Evolutionary conservation across 2,113 vertebrate species (phyloP).

Genomic region (Dipodomys spectabilis): DNA sequence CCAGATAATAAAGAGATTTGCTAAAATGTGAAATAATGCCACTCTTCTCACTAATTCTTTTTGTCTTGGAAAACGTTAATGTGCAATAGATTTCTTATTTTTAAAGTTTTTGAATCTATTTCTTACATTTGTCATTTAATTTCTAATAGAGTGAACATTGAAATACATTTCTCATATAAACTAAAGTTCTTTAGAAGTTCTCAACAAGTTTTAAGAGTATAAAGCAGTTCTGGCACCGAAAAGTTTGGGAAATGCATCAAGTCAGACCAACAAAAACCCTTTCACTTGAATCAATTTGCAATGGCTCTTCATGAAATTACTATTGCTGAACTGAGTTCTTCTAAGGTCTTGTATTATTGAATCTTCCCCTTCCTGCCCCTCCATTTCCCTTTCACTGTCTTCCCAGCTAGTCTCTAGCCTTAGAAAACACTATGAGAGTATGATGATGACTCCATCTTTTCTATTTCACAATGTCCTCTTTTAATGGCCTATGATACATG

Average conservation of each 20-base stretch:
- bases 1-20: not conserved
- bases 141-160: constrained; percentile 9
- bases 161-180: not conserved
- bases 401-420: not conserved
- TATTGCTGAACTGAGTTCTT: not conserved
- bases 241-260: constrained; percentile 29
- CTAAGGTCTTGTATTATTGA: not conserved
- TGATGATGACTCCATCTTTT: not conserved
- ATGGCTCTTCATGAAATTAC: not conserved
- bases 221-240: not conserved
- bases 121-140: constrained; percentile 11
- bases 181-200: constrained; percentile 4
- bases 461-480: constrained; percentile 36
- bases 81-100: constrained; percentile 23
- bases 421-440: not conserved
- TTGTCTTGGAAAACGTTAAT: not conserved
- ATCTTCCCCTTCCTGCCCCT: not conserved
- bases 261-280: not conserved
- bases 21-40: constrained; percentile 36
- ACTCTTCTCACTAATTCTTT: constrained; percentile 2
- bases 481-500: not conserved
- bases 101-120: not conserved
- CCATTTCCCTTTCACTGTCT: not conserved
- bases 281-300: not conserved
- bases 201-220: constrained; percentile 16